These are phyloP conservation scores for Tragelaphus imberbis DNA, from an alignment of 2,113 vertebrate species.

Conservation along the genomic window DNA sequence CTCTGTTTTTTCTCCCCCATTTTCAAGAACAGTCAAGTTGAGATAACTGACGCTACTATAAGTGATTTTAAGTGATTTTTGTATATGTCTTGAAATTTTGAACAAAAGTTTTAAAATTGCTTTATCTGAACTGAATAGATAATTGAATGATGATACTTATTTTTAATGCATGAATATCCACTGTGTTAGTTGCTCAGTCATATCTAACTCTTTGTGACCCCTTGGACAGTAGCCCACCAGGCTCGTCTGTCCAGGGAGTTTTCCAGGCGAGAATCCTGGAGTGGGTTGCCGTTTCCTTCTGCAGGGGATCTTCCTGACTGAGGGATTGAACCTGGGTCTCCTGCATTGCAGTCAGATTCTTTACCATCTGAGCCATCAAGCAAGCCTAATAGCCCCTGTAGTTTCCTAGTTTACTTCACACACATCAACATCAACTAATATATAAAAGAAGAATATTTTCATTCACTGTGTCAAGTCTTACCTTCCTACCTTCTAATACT, in stretches of 20 bases:
- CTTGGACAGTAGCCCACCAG: background rate
- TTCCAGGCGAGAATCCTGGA: background rate
- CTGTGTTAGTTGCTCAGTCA: fast-evolving
- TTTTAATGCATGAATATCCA: background rate
- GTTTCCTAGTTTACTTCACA: background rate
- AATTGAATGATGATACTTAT: background rate
- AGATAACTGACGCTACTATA: background rate
- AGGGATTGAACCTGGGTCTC: background rate
- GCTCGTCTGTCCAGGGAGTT: background rate
- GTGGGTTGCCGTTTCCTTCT: background rate
- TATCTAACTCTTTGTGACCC: background rate
- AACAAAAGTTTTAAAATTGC: background rate
- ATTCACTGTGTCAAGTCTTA: background rate
- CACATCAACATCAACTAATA: background rate
- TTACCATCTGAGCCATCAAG: background rate
- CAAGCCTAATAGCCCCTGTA: background rate
- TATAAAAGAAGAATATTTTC: background rate
- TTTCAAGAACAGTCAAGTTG: background rate
- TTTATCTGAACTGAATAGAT: background rate
- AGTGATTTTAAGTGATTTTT: background rate
- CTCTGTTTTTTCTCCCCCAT: background rate
- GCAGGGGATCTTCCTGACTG: background rate
- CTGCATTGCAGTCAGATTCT: background rate
- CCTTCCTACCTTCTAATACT: background rate
- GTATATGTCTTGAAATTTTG: background rate